Percentiles rank a stretch among this genome's conserved stretches.
These are phyloP conservation scores for Abscondita cerata DNA, from an alignment of 2,888 invertebrate genomes.

Conservation along the genomic window DNA sequence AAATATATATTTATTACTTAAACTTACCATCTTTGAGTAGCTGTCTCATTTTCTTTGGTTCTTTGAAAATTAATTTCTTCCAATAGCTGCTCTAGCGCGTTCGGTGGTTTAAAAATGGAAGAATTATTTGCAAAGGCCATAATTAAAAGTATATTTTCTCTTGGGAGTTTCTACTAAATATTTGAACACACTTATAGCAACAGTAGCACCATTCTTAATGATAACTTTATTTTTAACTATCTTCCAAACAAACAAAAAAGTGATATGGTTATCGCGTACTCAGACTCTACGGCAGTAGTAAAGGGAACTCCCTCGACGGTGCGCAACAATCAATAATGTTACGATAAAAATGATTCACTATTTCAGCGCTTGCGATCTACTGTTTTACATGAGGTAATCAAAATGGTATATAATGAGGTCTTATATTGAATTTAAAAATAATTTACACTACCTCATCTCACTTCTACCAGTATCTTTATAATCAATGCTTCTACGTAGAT, in stretches of 20 bases:
- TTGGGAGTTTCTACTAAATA: background rate
- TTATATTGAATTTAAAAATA: no score
- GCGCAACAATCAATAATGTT: constrained; percentile 28
- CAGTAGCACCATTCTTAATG: constrained; percentile 19
- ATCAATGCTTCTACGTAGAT: no score
- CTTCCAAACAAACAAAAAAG: background rate
- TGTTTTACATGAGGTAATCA: no score
- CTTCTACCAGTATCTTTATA: no score
- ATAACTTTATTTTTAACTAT: background rate
- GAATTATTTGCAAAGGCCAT: constrained; percentile 57
- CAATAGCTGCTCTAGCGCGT: constrained; percentile 83
- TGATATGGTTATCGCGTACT: constrained; percentile 6
- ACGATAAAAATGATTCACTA: constrained; percentile 8
- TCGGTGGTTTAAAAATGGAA: constrained; percentile 62
- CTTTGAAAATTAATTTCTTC: constrained; percentile 93
- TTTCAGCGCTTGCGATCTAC: constrained; percentile 27
- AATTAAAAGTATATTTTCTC: background rate
- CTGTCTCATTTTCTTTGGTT: constrained; percentile 89
- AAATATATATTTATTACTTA: constrained; percentile 7
- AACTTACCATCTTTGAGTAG: constrained; percentile 82
- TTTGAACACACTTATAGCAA: constrained; percentile 14
- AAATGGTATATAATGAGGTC: no score
- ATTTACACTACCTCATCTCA: no score
- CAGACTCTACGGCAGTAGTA: background rate
- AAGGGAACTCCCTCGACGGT: constrained; percentile 24